These are phyloP conservation scores for Tridacna gigas DNA, from an alignment of 2,888 invertebrate species.

Conservation along the genomic window DNA sequence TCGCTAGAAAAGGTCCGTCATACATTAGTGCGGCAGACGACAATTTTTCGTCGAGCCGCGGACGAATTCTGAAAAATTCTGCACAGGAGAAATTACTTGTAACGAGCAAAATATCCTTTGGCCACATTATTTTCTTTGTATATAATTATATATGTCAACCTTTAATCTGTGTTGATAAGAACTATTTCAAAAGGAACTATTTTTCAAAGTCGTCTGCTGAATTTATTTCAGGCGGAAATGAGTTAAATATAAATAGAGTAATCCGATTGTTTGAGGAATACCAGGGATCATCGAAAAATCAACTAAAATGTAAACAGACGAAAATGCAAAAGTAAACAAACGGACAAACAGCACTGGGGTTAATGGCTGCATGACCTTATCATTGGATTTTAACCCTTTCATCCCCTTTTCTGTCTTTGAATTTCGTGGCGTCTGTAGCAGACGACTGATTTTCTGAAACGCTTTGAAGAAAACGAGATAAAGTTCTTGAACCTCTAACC, in stretches of 20 bases:
- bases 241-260: constrained; percentile 47
- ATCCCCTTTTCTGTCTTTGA: background rate
- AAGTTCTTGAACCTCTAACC: too few species aligned
- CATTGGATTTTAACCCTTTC: constrained; percentile 12
- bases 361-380: constrained; percentile 23
- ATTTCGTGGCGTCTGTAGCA: too few species aligned
- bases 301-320: constrained; percentile 53
- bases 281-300: constrained; percentile 54
- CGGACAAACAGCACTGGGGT: constrained; percentile 23
- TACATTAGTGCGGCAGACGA: too few species aligned
- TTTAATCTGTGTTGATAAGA: too few species aligned
- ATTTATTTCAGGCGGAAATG: background rate
- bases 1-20: too few species aligned
- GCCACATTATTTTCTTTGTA: background rate
- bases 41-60: too few species aligned
- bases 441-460: too few species aligned
- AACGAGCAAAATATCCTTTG: background rate
- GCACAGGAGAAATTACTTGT: background rate
- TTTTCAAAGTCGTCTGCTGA: too few species aligned
- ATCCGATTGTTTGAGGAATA: constrained; percentile 54
- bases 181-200: too few species aligned
- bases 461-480: too few species aligned
- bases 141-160: too few species aligned
- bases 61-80: too few species aligned
- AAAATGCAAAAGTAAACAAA: constrained; percentile 31